Evolutionary conservation across 2,797 vertebrate genomes (phyloP).

Genomic region (Gallinago solitaria): DNA sequence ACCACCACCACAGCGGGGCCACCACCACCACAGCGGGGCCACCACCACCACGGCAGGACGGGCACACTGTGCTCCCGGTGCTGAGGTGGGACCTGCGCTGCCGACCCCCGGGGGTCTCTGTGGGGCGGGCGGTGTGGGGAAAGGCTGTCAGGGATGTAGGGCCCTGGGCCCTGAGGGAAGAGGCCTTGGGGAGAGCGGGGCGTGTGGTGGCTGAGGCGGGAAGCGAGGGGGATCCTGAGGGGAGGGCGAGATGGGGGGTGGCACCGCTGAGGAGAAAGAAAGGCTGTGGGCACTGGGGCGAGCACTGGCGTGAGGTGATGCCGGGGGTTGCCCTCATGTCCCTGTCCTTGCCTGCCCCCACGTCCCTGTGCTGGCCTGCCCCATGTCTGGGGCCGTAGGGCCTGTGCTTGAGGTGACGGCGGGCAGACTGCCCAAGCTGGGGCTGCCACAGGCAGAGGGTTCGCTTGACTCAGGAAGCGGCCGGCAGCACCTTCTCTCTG

Average conservation of each 20-base stretch:
- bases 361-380: neutral
- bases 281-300: neutral
- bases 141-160: rapidly evolving
- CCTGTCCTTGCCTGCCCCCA: neutral
- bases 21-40: neutral
- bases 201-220: neutral
- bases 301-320: rapidly evolving
- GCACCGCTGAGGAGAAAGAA: neutral
- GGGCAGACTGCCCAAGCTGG: neutral
- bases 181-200: rapidly evolving
- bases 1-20: neutral
- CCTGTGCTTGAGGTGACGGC: neutral
- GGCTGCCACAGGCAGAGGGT: neutral
- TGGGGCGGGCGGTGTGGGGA: neutral
- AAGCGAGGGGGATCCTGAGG: neutral
- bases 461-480: neutral
- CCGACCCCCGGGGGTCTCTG: rapidly evolving
- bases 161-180: neutral
- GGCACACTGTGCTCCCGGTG: rapidly evolving
- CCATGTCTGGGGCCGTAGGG: rapidly evolving
- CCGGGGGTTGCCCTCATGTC: neutral
- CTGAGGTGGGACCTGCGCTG: neutral
- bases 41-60: rapidly evolving
- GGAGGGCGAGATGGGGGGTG: rapidly evolving
- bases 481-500: neutral